Conservation (phyloP, 2,113 vertebrate genomes). For the Menura novaehollandiae region DNA sequence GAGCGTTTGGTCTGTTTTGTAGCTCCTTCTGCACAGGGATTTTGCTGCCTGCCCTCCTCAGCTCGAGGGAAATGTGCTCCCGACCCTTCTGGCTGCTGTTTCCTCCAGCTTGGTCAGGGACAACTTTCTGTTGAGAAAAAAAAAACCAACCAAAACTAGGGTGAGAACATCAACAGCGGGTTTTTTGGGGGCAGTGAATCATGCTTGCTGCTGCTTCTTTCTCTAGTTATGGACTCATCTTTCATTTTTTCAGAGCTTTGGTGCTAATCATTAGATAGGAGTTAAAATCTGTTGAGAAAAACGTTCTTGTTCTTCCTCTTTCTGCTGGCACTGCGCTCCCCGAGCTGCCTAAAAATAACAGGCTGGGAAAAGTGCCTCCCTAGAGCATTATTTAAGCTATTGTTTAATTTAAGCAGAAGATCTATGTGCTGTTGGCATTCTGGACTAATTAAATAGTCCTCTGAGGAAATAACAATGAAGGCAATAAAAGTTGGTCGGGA, state of each 20-base stretch:
- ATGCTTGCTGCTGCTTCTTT: background rate
- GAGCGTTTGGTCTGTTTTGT: background rate
- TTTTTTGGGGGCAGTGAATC: background rate
- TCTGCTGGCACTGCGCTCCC: background rate
- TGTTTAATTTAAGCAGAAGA: slow-evolving; percentile 53
- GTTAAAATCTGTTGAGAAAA: slow-evolving; percentile 26
- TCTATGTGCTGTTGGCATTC: slow-evolving; percentile 31
- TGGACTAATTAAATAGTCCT: slow-evolving; percentile 48
- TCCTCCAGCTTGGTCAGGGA: background rate
- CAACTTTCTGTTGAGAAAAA: background rate
- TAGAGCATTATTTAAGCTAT: slow-evolving; percentile 39
- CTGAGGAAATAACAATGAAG: slow-evolving; percentile 8
- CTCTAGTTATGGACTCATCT: background rate
- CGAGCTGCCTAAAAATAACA: slow-evolving; percentile 47
- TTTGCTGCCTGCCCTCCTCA: background rate
- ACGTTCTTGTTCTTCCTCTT: slow-evolving; percentile 39
- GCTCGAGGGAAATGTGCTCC: background rate
- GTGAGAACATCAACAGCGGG: background rate
- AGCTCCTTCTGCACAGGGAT: background rate
- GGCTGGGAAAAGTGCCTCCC: slow-evolving; percentile 43
- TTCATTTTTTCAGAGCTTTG: background rate
- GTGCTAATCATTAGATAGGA: background rate
- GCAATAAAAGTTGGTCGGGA: background rate
- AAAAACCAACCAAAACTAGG: background rate
- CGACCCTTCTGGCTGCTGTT: background rate